Evolutionary conservation across 2,888 invertebrate species (phyloP).

Genomic region (Lampropteryx suffumata): DNA sequence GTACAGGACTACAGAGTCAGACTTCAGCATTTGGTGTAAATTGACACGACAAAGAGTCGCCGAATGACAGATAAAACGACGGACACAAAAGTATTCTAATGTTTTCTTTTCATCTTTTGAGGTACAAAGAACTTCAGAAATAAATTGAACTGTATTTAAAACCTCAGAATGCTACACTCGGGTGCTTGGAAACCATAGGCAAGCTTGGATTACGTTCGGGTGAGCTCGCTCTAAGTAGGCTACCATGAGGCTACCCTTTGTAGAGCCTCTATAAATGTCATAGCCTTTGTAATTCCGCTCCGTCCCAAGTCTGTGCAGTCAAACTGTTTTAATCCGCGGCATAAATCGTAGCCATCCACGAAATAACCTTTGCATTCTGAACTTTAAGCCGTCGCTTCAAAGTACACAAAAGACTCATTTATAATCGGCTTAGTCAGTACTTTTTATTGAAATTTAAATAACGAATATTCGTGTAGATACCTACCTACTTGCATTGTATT

Average conservation of each 20-base stretch:
- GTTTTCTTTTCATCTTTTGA: no score
- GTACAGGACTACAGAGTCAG: no score
- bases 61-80: no score
- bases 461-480: not conserved
- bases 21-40: no score
- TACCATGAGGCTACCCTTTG: conserved; percentile 43
- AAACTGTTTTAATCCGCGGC: conserved; percentile 28
- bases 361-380: conserved; percentile 6
- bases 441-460: conserved; percentile 16
- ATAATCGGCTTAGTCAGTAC: conserved; percentile 17
- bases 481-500: not conserved
- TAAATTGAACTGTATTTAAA: no score
- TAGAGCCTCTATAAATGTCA: conserved; percentile 34
- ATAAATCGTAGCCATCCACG: conserved; percentile 5
- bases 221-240: conserved; percentile 32
- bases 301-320: conserved; percentile 11
- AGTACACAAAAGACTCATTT: conserved; percentile 1
- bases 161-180: no score
- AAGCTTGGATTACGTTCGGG: not conserved
- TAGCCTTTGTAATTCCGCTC: conserved; percentile 32
- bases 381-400: conserved; percentile 1
- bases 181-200: no score
- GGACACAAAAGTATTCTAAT: no score
- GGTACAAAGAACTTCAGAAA: no score
- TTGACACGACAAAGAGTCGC: no score